Evolutionary conservation across 2,888 invertebrate genomes (phyloP).

Genomic region (Tachina grossa): DNA sequence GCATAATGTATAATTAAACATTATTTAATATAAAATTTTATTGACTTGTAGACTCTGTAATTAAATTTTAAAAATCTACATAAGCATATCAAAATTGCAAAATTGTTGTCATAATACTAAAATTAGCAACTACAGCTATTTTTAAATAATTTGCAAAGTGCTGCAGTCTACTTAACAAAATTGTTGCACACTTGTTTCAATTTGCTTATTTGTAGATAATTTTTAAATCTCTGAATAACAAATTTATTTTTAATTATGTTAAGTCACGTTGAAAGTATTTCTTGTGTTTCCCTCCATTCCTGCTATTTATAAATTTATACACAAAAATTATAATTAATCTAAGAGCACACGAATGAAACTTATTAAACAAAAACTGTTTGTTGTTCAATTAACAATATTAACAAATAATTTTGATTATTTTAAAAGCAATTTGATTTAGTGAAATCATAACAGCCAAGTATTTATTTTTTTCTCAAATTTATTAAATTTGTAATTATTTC

Average conservation of each 20-base stretch:
- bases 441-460: neutral
- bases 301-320: neutral
- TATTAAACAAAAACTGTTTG: neutral
- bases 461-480: neutral
- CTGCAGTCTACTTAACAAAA: neutral
- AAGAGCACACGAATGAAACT: neutral
- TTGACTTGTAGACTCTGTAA: neutral
- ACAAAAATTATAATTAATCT: neutral
- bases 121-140: neutral
- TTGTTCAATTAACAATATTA: neutral
- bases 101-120: neutral
- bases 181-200: neutral
- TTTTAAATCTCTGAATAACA: conserved; percentile 34
- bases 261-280: conserved; percentile 53
- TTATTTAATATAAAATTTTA: neutral
- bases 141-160: neutral
- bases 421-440: neutral
- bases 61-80: neutral
- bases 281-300: neutral
- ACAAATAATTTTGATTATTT: neutral
- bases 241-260: conserved; percentile 52
- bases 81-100: no score
- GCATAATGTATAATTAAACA: no score
- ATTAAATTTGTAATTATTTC: no score
- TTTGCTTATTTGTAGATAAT: neutral